Evolutionary conservation across 2,113 vertebrate species (phyloP).

Genomic region (Sebastes schlegelii): DNA sequence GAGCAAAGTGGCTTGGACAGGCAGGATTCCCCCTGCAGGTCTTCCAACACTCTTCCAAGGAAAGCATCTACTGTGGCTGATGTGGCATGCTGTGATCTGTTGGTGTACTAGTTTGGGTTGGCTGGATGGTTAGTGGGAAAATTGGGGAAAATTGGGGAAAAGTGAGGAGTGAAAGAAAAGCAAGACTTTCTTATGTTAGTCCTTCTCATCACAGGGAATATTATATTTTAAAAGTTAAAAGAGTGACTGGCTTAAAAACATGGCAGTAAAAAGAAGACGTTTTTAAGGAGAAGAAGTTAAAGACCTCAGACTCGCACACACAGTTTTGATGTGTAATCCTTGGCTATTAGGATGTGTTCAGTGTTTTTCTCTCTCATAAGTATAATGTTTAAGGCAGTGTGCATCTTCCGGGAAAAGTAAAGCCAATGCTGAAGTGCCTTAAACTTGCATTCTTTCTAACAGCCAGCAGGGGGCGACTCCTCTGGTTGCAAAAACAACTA

Average conservation of each 20-base stretch:
- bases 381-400: neutral
- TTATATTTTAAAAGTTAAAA: constrained; percentile 46
- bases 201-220: constrained; percentile 31
- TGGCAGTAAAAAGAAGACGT: neutral
- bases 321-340: constrained; percentile 6
- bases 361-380: neutral
- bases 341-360: neutral
- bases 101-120: neutral
- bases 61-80: neutral
- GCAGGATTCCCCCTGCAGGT: neutral
- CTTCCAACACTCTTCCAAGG: neutral
- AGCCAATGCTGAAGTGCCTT: no score
- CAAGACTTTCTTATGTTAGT: neutral
- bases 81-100: constrained; percentile 14
- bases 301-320: neutral
- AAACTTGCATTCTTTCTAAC: no score
- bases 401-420: no score
- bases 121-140: neutral
- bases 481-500: no score
- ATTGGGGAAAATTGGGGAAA: neutral
- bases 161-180: neutral
- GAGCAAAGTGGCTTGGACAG: constrained; percentile 3
- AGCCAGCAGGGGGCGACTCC: no score
- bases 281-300: neutral
- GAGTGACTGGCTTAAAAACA: constrained; percentile 9